These are phyloP conservation scores for Symphodus melops DNA, from an alignment of 2,113 vertebrate genomes.

Conservation along the genomic window DNA sequence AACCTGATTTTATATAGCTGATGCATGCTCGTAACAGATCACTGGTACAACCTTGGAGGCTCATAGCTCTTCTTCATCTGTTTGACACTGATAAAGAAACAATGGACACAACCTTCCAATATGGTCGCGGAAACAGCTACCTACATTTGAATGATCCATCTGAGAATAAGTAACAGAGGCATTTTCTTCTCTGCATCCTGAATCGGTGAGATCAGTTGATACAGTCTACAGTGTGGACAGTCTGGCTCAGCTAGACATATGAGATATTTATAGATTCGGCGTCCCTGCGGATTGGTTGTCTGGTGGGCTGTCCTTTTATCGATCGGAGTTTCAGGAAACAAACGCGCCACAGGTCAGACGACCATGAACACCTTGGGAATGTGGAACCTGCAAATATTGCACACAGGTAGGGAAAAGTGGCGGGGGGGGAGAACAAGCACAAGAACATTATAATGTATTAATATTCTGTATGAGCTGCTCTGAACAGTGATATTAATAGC, in stretches of 20 bases:
- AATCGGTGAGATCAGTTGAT: conserved; percentile 52
- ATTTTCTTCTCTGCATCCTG: conserved; percentile 31
- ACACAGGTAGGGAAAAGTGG: conserved; percentile 16
- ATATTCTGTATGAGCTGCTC: conserved; percentile 20
- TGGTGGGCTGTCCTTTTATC: conserved; percentile 67
- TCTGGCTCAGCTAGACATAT: conserved; percentile 66
- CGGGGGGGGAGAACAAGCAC: not conserved
- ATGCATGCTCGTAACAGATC: conserved; percentile 19
- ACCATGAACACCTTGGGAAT: conserved; percentile 44
- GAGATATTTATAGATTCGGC: conserved; percentile 72
- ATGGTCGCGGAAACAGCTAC: conserved; percentile 56
- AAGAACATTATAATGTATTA: conserved; percentile 50
- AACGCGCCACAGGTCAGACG: conserved; percentile 63
- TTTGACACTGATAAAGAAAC: conserved; percentile 60
- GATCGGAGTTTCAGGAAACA: conserved; percentile 72
- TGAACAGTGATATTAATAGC: not conserved
- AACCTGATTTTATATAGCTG: conserved; percentile 30
- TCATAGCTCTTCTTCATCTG: conserved; percentile 24
- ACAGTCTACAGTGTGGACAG: conserved; percentile 28
- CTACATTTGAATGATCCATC: conserved; percentile 66
- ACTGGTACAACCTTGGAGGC: not conserved
- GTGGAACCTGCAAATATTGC: conserved; percentile 36
- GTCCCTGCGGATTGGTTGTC: conserved; percentile 69
- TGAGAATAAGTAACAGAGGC: conserved; percentile 53
- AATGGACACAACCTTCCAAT: conserved; percentile 44